These are phyloP conservation scores for Enteromius radiatus DNA, from an alignment of 2,797 vertebrate genomes.

Conservation along the genomic window DNA sequence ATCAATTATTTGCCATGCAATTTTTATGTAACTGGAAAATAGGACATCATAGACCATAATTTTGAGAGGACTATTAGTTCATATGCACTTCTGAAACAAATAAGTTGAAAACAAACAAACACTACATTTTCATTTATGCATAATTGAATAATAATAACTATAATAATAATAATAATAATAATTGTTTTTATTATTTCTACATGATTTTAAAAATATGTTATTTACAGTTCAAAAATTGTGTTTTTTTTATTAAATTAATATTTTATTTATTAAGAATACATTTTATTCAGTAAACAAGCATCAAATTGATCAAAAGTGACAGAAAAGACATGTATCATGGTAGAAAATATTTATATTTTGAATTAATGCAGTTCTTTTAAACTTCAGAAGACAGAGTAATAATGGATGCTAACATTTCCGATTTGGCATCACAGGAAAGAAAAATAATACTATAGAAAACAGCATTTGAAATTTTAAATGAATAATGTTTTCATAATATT, in stretches of 20 bases:
- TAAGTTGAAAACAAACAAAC: not conserved
- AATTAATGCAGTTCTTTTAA: not conserved
- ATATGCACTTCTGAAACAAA: not conserved
- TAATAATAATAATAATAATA: not conserved
- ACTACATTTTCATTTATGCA: too few species aligned
- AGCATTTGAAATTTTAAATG: not conserved
- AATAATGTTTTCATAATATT: too few species aligned
- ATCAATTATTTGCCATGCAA: not conserved
- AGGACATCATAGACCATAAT: not conserved
- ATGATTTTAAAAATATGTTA: not conserved
- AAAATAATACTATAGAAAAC: not conserved
- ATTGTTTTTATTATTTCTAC: not conserved
- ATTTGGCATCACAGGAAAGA: not conserved
- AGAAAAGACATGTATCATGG: not conserved
- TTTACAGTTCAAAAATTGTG: not conserved
- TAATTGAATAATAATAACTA: not conserved
- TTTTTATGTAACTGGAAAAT: constrained; percentile 2
- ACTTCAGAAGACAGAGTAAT: not conserved
- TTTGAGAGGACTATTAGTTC: not conserved
- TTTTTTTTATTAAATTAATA: not conserved
- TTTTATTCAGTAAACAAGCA: not conserved
- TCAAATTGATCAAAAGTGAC: not conserved
- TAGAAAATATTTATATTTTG: not conserved
- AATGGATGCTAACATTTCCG: not conserved
- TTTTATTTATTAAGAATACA: too few species aligned